Evolutionary conservation across 1,140 invertebrate genomes (phyloP), one percentile per base, ranked within the genome.

Genomic region (Mycetomoellerius zeteki): DNA sequence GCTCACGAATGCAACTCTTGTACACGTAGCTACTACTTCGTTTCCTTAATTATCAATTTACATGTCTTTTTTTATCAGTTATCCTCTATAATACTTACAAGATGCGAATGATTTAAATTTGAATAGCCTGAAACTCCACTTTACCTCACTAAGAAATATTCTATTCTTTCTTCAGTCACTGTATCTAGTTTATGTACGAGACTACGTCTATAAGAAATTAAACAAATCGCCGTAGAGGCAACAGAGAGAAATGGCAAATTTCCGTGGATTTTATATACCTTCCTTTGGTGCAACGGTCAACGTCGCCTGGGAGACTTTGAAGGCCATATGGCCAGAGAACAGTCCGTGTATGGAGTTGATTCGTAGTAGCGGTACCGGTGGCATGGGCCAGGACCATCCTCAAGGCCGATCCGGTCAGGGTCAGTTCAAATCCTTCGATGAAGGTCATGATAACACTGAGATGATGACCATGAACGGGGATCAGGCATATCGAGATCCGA

Each of bases 241-340:
- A 82, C 88, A 81, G 84, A 50, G 12, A 85, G 89, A 91, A 87
- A 97, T 97, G 96, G 95, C 96, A 72, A 94, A 96, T 88, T 96
- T 97, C 77, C 96, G 96, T 37, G 96, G 96, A 86, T 96, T 96
- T 77, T 96, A 95, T 71, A 95, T 97, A 89, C 98, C 98, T 19
- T 97, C 97, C 43, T 93, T 98, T 64, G 96, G 96, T 89, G 97
- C 97, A 91, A 97, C 97, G 21, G 93, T 98, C 86, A 97, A 97
- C 92, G 97, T 98, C 72, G 97, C 97, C 2, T 97, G 97, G 96
- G 97, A 98, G 94, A 97, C 97, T 24, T 96, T 98, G 47, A 96
- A 97, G 82, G 97, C 97, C 88, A 96, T 97, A 91, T 96, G 98
- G 93, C 98, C 98, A 33, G 97, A 97, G 43, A 97, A 97, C 76